Evolutionary conservation across 2,888 invertebrate genomes (phyloP).

Genomic region (Tuberolachnus salignus): DNA sequence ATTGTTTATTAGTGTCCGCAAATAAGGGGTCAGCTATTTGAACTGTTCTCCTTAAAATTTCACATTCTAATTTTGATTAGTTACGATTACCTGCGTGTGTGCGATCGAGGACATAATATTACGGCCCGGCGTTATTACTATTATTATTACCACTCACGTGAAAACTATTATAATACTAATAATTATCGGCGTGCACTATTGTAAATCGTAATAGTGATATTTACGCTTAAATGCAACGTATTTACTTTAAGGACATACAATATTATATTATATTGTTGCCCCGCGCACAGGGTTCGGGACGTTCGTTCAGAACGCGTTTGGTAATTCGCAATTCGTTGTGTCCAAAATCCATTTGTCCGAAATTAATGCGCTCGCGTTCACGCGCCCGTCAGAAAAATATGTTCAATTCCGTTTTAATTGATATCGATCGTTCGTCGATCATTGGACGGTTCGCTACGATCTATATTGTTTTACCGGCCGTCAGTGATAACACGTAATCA

Average conservation of each 20-base stretch:
- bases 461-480: no score
- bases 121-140: not conserved
- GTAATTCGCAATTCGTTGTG: no score
- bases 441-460: no score
- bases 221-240: not conserved
- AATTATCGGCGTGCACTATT: not conserved
- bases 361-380: no score
- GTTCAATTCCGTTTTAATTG: no score
- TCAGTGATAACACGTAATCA: no score
- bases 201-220: not conserved
- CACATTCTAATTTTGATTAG: slow-evolving; percentile 38
- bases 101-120: slow-evolving; percentile 1
- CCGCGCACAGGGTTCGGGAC: no score
- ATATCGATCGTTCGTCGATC: no score
- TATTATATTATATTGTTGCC: no score
- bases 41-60: slow-evolving; percentile 43
- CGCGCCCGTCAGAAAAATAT: no score
- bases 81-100: slow-evolving; percentile 3
- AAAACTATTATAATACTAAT: not conserved
- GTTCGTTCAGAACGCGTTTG: no score
- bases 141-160: not conserved
- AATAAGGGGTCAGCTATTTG: slow-evolving; percentile 37
- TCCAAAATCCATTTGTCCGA: no score
- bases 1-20: slow-evolving; percentile 5
- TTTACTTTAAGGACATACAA: not conserved